Evolutionary conservation across 2,888 invertebrate species (phyloP).

Genomic region (Boloria euphrosyne): DNA sequence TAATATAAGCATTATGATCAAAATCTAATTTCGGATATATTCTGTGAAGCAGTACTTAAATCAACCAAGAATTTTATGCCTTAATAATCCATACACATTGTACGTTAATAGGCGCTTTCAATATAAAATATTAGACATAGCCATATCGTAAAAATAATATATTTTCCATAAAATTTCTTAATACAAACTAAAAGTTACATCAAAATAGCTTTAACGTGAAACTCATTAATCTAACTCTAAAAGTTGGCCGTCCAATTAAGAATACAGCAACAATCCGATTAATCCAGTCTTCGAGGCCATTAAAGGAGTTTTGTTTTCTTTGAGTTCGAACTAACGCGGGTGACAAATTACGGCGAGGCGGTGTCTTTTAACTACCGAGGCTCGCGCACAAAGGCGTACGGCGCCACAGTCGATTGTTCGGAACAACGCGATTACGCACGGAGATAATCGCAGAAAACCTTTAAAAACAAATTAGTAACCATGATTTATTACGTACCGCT

Average conservation of each 20-base stretch:
- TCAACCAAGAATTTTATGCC: too few species aligned
- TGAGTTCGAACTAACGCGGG: slow-evolving; percentile 49
- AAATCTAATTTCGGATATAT: slow-evolving; percentile 5
- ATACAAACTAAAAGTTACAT: not conserved
- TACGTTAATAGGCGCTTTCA: too few species aligned
- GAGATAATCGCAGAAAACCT: slow-evolving; percentile 75
- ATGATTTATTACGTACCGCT: slow-evolving; percentile 76
- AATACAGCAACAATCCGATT: slow-evolving; percentile 65
- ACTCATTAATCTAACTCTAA: slow-evolving; percentile 49
- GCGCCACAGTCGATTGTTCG: slow-evolving; percentile 58
- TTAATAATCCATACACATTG: too few species aligned
- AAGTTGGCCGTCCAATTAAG: slow-evolving; percentile 57
- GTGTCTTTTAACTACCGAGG: slow-evolving; percentile 56
- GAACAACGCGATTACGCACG: slow-evolving; percentile 76
- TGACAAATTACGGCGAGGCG: slow-evolving; percentile 72
- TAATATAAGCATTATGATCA: not conserved
- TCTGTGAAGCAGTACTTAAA: too few species aligned
- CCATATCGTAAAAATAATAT: too few species aligned
- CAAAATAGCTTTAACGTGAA: slow-evolving; percentile 43
- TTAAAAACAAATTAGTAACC: slow-evolving; percentile 81
- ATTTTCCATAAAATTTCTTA: too few species aligned
- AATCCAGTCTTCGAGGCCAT: slow-evolving; percentile 65
- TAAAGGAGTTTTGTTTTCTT: slow-evolving; percentile 69
- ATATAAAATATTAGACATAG: too few species aligned
- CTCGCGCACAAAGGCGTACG: slow-evolving; percentile 56